Evolutionary conservation across 2,113 vertebrate species (phyloP).

Genomic region (Malaclemys terrapin): DNA sequence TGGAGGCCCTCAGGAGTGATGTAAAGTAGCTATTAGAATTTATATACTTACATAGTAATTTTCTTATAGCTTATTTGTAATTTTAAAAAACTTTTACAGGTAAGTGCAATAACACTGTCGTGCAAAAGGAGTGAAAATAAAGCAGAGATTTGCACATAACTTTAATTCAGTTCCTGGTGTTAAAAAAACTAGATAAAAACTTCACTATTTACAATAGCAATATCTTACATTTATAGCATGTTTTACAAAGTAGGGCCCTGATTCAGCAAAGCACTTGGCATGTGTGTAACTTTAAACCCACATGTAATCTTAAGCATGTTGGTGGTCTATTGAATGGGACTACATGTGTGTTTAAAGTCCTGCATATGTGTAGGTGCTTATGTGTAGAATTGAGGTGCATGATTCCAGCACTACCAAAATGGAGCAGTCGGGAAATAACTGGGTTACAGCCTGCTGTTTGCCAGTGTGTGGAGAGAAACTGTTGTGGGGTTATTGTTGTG

Average conservation of each 20-base stretch:
- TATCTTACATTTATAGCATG: background rate
- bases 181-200: background rate
- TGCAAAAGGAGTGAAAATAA: background rate
- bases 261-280: background rate
- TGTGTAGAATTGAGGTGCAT: background rate
- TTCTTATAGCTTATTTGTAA: slow-evolving; percentile 28
- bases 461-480: background rate
- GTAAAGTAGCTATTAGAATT: slow-evolving; percentile 19
- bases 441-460: background rate
- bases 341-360: background rate
- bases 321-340: background rate
- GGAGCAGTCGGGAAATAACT: background rate
- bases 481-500: background rate
- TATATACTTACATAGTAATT: background rate
- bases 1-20: slow-evolving; percentile 20
- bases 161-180: background rate
- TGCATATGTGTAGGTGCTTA: background rate
- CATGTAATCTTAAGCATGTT: background rate
- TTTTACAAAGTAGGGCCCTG: background rate
- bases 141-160: slow-evolving; percentile 15
- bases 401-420: background rate
- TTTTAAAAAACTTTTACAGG: slow-evolving; percentile 22
- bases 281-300: background rate
- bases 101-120: background rate
- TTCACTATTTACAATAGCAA: background rate